A percentile compares a stretch with the other conserved stretches of the same genome.
Conservation (phyloP, 2,797 vertebrate genomes). For the Schizopygopsis pylzovi region DNA sequence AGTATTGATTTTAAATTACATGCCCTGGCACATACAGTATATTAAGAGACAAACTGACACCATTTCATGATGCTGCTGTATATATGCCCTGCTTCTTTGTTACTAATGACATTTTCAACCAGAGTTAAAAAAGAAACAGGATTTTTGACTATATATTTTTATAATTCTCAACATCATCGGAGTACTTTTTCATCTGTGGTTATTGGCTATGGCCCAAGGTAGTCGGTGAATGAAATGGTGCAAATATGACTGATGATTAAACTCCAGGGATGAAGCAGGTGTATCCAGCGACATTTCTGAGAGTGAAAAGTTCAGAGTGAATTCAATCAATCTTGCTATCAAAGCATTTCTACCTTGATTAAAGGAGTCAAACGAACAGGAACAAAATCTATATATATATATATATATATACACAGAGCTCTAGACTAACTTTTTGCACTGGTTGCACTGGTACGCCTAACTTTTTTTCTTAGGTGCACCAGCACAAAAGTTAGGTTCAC, state of each 20-base stretch:
- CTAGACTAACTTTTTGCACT: too few relatives aligned
- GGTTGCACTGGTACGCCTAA: too few relatives aligned
- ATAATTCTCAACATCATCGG: neutral
- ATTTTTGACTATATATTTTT: slow-evolving; percentile 19
- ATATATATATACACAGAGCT: too few relatives aligned
- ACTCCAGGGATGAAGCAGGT: slow-evolving; percentile 24
- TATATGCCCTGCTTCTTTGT: neutral
- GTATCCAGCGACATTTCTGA: slow-evolving; percentile 48
- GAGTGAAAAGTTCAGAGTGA: slow-evolving; percentile 4
- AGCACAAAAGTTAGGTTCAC: too few relatives aligned
- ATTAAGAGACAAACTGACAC: slow-evolving; percentile 20
- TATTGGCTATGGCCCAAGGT: neutral
- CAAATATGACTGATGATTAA: slow-evolving; percentile 29
- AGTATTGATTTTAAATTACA: slow-evolving; percentile 33
- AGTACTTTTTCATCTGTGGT: slow-evolving; percentile 14
- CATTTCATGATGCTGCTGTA: neutral
- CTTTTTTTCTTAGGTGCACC: too few relatives aligned
- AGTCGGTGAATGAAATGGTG: neutral
- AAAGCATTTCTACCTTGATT: slow-evolving; percentile 10
- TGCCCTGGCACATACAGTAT: slow-evolving; percentile 6
- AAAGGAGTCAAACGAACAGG: slow-evolving; percentile 15
- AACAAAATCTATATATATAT: neutral
- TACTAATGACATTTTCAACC: neutral
- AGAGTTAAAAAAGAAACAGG: neutral
- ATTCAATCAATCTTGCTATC: slow-evolving; percentile 30